Evolutionary conservation across 1,140 invertebrate species (phyloP).

Genomic region (Hycleus phaleratus): DNA sequence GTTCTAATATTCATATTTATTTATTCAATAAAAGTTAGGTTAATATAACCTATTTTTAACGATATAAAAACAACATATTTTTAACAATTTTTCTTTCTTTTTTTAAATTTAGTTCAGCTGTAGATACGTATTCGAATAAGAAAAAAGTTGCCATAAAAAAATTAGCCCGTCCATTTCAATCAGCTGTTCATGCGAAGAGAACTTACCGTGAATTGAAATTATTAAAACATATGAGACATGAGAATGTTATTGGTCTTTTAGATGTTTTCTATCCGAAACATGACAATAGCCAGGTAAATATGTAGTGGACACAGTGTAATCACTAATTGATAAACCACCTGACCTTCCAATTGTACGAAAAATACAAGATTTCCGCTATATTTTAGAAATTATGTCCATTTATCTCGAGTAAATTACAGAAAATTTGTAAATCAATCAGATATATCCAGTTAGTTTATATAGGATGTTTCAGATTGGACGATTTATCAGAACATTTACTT

Average conservation of each 20-base stretch:
- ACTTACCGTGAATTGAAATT: constrained; percentile 95
- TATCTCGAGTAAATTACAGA: too few relatives aligned
- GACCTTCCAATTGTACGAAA: too few relatives aligned
- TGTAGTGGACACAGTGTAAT: background rate
- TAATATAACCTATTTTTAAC: background rate
- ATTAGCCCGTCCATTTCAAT: constrained; percentile 93
- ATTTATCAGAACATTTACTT: too few relatives aligned
- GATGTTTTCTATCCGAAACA: constrained; percentile 85
- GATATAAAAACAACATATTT: background rate
- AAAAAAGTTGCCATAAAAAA: constrained; percentile 99
- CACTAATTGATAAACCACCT: too few relatives aligned
- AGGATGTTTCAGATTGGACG: too few relatives aligned
- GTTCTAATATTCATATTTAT: background rate
- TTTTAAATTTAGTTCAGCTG: constrained; percentile 60
- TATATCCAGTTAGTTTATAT: too few relatives aligned
- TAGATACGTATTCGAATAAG: constrained; percentile 62
- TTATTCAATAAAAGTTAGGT: background rate
- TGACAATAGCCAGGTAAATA: constrained; percentile 37
- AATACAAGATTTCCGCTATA: too few relatives aligned
- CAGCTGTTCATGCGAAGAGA: constrained; percentile 95
- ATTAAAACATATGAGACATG: constrained; percentile 98
- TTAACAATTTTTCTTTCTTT: background rate
- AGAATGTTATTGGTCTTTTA: constrained; percentile 93
- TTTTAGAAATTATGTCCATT: too few relatives aligned
- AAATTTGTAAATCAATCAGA: too few relatives aligned